Evolutionary conservation across 1,140 invertebrate species (phyloP), one percentile per base, ranked within the genome.

Genomic region (Papilio machaon): DNA sequence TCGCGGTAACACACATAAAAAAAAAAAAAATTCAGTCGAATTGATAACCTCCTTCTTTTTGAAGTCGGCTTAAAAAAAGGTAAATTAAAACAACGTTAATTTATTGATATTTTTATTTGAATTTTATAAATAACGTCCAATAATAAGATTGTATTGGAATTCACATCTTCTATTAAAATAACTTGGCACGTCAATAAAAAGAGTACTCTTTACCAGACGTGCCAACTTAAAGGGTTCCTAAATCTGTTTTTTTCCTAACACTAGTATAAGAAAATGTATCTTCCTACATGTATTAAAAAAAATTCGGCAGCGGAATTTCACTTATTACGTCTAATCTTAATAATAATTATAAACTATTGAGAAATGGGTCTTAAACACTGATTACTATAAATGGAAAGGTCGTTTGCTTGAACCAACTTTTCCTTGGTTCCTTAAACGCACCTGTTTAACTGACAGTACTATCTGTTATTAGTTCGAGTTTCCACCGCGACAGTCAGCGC

Each of bases 301-400:
- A 52, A 13, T 58, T 58, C n/a, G 17, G 54, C 2, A 49, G 9
- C 17, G 2, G 6, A 58, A n/a, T 58, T 58, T 58, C 1, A 58
- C 8, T 2, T 19, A 58, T 58, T 58, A 13, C 30, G 2, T 70
- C 30, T 70, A 35, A 70, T 13, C 30, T 70, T 70, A 70, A 38
- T 64, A 67, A 10, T 70, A 70, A 70, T 64, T 35, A 70, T 15
- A 70, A 70, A 70, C 64, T 70, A 70, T 38, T 35, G 64, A 35
- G 23, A 70, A 70, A 70, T 35, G 64, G 64, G 64, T 70, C 13
- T 13, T 15, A 30, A 70, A 15, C 54, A 58, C 54, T 58, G 54
- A 58, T 43, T 43, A 19, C 54, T 19, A 10, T 9, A 58, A 8
- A 58, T 58, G 8, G 8, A 58, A 6, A 19, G 54, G 1, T 30